These are phyloP conservation scores for Drosophila barbarae DNA, from an alignment of 2,888 invertebrate genomes.

Conservation along the genomic window DNA sequence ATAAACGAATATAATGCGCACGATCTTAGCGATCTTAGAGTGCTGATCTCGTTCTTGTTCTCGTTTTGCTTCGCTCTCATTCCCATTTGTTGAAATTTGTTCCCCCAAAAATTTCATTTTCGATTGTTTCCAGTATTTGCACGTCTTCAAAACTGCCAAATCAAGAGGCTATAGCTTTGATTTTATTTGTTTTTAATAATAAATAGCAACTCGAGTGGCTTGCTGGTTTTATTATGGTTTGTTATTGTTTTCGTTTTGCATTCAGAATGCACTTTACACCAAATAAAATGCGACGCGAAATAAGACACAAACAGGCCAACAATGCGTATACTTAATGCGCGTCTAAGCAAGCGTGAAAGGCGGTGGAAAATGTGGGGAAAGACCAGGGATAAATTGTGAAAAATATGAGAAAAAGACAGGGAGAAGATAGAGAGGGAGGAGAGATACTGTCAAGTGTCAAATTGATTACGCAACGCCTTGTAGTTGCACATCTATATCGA, in stretches of 20 bases:
- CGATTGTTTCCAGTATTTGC: slow-evolving; percentile 52
- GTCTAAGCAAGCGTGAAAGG: slow-evolving; percentile 38
- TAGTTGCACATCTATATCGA: slow-evolving; percentile 33
- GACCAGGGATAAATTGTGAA: background rate
- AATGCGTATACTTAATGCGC: slow-evolving; percentile 62
- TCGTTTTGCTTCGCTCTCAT: background rate
- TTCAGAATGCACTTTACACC: slow-evolving; percentile 40
- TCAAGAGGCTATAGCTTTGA: slow-evolving; percentile 32
- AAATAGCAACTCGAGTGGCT: background rate
- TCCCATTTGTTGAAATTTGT: slow-evolving; percentile 19
- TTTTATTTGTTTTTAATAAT: slow-evolving; percentile 14
- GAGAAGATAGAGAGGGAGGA: slow-evolving; percentile 13
- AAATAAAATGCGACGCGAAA: slow-evolving; percentile 59
- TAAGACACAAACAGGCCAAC: slow-evolving; percentile 28
- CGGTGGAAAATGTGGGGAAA: slow-evolving; percentile 3
- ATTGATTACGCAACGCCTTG: slow-evolving; percentile 63
- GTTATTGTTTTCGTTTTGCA: slow-evolving; percentile 35
- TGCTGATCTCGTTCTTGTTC: slow-evolving; percentile 32
- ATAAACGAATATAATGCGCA: slow-evolving; percentile 56
- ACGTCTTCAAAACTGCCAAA: slow-evolving; percentile 45
- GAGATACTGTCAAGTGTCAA: slow-evolving; percentile 63
- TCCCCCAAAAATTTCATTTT: slow-evolving; percentile 21
- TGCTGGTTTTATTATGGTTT: slow-evolving; percentile 1
- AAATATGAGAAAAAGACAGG: background rate
- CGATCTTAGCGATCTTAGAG: slow-evolving; percentile 22